phyloP scores from a whole-genome alignment of 2,888 invertebrate species.

The Taphrorychus bicolor region DNA sequence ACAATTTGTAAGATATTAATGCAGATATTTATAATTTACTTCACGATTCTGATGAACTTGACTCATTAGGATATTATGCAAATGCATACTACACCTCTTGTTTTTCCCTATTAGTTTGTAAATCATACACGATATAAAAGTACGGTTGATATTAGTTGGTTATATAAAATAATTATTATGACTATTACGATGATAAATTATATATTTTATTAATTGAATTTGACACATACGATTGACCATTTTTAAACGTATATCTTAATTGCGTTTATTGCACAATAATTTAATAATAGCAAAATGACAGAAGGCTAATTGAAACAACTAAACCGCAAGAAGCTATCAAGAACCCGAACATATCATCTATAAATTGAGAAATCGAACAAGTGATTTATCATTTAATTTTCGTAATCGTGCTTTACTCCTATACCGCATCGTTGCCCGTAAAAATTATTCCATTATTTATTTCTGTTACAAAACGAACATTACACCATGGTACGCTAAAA shows the following conservation, averaged over 20 bases:
- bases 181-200: background rate
- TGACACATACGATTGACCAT: background rate
- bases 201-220: background rate
- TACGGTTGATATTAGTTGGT: background rate
- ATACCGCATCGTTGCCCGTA: slow-evolving; percentile 14
- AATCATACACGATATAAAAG: background rate
- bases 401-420: slow-evolving; percentile 19
- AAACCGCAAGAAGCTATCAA: background rate
- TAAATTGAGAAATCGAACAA: slow-evolving; percentile 36
- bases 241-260: background rate
- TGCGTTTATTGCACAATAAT: background rate
- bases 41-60: slow-evolving; percentile 33
- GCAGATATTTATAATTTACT: slow-evolving; percentile 23
- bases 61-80: slow-evolving; percentile 27
- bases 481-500: slow-evolving; percentile 33
- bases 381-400: slow-evolving; percentile 33
- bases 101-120: background rate
- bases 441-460: slow-evolving; percentile 38
- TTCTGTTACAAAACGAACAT: slow-evolving; percentile 40
- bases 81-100: slow-evolving; percentile 21
- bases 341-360: slow-evolving; percentile 15
- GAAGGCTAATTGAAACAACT: background rate
- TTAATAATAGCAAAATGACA: background rate
- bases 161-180: background rate
- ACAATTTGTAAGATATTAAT: slow-evolving; percentile 28